phyloP scores from a whole-genome alignment of 2,113 vertebrate species.

The Xenus cinereus region DNA sequence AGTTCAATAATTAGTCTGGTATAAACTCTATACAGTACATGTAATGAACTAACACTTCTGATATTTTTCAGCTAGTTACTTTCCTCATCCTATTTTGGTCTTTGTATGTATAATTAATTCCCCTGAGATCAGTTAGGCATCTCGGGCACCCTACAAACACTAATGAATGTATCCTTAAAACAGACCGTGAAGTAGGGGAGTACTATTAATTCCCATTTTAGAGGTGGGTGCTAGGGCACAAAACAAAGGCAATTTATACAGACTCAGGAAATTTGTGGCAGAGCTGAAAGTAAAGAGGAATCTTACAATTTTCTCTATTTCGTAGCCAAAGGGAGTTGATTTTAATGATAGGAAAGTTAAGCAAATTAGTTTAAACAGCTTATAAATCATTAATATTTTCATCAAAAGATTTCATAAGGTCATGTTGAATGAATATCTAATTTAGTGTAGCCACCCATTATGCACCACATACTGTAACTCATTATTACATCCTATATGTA shows the following conservation, averaged over 20 bases:
- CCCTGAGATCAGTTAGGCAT: not conserved
- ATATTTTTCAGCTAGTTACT: not conserved
- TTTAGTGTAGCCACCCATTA: not conserved
- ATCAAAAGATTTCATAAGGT: not conserved
- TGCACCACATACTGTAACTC: not conserved
- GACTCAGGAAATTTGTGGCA: not conserved
- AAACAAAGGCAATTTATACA: not conserved
- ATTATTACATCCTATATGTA: not conserved
- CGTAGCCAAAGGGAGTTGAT: not conserved
- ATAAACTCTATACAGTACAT: not conserved
- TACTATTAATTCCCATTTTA: not conserved
- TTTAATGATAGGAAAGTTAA: not conserved
- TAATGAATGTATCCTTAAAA: not conserved
- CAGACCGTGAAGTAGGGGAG: not conserved
- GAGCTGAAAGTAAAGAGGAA: not conserved
- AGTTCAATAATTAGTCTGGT: not conserved
- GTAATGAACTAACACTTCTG: not conserved
- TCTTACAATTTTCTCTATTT: not conserved
- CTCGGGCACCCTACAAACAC: not conserved
- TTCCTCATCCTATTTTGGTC: not conserved
- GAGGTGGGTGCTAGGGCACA: not conserved
- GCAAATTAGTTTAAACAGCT: not conserved
- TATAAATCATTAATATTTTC: not conserved
- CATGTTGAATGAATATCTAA: not conserved
- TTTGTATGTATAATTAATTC: conserved; percentile 6